These are phyloP conservation scores for Zoroaster sp. DNA, from an alignment of 53 echinoderm and acorn worm genomes.

Conservation along the genomic window DNA sequence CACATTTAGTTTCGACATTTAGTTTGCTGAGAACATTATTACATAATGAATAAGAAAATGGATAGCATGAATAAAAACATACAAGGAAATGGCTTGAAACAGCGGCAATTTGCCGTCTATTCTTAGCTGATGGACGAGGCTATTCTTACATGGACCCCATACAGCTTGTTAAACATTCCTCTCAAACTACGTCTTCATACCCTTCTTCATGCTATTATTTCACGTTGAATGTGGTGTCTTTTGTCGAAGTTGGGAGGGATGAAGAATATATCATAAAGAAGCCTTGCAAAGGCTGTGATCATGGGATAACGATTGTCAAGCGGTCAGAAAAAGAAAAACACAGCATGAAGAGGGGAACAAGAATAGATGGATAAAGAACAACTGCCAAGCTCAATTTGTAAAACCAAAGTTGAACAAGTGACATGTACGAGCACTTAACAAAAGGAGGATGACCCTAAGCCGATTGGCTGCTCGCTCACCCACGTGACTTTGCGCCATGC, in stretches of 20 bases:
- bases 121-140: slow-evolving; percentile 9
- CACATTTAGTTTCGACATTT: too few species aligned
- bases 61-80: too few species aligned
- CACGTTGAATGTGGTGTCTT: slow-evolving; percentile 5
- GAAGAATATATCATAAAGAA: slow-evolving; percentile 42
- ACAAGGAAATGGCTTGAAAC: too few species aligned
- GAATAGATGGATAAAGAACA: not conserved
- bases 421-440: slow-evolving; percentile 14
- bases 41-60: too few species aligned
- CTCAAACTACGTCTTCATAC: not conserved
- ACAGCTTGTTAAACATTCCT: slow-evolving; percentile 33
- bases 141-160: not conserved
- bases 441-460: slow-evolving; percentile 40
- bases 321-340: not conserved
- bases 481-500: slow-evolving; percentile 23
- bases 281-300: not conserved
- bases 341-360: not conserved
- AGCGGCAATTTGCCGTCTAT: slow-evolving; percentile 7
- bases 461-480: slow-evolving; percentile 4
- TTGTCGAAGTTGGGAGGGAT: slow-evolving; percentile 20
- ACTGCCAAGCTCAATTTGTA: slow-evolving; percentile 22
- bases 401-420: slow-evolving; percentile 15
- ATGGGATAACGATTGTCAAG: slow-evolving; percentile 40
- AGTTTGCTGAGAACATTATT: too few species aligned
- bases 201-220: slow-evolving; percentile 9